Evolutionary conservation across 1,140 invertebrate genomes (phyloP).

Genomic region (Drosophila azteca): DNA sequence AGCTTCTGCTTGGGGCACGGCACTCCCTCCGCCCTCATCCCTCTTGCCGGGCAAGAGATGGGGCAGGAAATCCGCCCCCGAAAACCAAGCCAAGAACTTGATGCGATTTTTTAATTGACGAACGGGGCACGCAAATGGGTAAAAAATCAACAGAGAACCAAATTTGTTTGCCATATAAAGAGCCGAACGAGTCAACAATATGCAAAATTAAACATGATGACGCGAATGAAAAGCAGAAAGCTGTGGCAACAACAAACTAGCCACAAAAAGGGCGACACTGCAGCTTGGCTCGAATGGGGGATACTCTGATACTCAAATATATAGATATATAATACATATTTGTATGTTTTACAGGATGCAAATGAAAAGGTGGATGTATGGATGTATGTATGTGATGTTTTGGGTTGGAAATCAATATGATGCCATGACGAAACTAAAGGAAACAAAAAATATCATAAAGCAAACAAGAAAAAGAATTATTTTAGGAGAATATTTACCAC

Average conservation of each 20-base stretch:
- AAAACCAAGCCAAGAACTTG: constrained; percentile 39
- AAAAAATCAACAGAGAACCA: constrained; percentile 54
- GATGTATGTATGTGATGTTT: too few species aligned
- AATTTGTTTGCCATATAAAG: constrained; percentile 31
- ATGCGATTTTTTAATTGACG: constrained; percentile 69
- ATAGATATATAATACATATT: too few species aligned
- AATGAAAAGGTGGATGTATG: too few species aligned
- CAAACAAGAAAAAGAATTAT: constrained; percentile 17
- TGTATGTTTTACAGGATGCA: too few species aligned
- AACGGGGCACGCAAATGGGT: constrained; percentile 54
- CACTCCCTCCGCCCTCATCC: too few species aligned
- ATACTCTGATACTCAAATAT: neutral
- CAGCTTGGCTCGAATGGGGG: too few species aligned
- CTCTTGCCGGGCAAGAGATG: too few species aligned
- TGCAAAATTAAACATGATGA: constrained; percentile 79
- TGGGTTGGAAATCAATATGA: too few species aligned
- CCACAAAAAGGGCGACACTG: constrained; percentile 4
- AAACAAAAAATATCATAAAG: too few species aligned
- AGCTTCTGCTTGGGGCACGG: neutral
- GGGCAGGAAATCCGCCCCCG: constrained; percentile 64
- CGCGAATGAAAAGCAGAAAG: constrained; percentile 61
- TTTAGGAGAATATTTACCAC: too few species aligned
- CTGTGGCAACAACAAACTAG: constrained; percentile 29
- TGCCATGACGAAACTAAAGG: too few species aligned
- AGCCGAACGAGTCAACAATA: constrained; percentile 56